Conservation (phyloP, 2,888 invertebrate species). For the Pristionchus mayeri region DNA sequence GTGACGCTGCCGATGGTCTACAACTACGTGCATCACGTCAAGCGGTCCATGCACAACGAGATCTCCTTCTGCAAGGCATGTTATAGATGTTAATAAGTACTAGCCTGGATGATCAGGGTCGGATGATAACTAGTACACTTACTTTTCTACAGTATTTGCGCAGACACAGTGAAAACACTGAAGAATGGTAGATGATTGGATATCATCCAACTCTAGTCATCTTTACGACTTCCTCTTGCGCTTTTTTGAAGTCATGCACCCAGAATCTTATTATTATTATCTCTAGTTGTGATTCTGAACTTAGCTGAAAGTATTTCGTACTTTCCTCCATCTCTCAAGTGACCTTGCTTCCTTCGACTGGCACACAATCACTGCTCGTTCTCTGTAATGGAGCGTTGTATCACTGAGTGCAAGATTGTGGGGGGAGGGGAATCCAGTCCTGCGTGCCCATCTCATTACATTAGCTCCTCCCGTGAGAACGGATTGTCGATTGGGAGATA, state of each 20-base stretch:
- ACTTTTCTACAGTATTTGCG: no score
- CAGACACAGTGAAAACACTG: no score
- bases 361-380: not conserved
- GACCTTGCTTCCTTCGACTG: not conserved
- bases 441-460: not conserved
- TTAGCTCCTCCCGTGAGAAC: not conserved
- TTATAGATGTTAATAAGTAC: no score
- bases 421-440: not conserved
- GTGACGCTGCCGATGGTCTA: conserved; percentile 75
- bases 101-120: no score
- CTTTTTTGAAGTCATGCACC: not conserved
- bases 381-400: not conserved
- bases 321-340: no score
- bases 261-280: not conserved
- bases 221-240: no score
- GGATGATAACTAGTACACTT: no score
- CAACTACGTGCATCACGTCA: conserved; percentile 74
- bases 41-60: conserved; percentile 72
- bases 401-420: not conserved
- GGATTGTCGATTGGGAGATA: not conserved
- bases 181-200: not conserved
- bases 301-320: no score
- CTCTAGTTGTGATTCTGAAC: not conserved
- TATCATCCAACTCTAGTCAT: no score
- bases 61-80: conserved; percentile 73